phyloP scores from a whole-genome alignment of 2,888 invertebrate species.

The Protophormia terraenovae region DNA sequence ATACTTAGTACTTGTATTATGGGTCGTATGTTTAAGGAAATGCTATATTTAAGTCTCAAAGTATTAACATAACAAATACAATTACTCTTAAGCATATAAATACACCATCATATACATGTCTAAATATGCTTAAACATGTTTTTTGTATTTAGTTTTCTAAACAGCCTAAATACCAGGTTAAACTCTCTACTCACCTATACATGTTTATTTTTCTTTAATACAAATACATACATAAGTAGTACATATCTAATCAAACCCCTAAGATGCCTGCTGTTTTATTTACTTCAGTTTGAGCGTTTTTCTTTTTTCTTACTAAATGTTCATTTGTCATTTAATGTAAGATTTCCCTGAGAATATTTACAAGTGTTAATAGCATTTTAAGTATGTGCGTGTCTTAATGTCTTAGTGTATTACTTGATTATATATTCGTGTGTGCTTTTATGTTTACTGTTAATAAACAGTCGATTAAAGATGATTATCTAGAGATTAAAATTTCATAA shows the following conservation, averaged over 20 bases:
- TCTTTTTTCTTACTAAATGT: too few species aligned
- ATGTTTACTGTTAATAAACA: neutral
- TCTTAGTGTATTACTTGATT: neutral
- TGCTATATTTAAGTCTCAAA: neutral
- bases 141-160: neutral
- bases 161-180: neutral
- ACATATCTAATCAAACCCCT: neutral
- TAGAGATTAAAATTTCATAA: slow-evolving; percentile 20
- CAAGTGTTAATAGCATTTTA: slow-evolving; percentile 33
- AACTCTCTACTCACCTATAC: neutral
- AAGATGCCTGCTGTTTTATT: neutral
- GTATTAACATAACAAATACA: neutral
- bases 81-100: neutral
- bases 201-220: neutral
- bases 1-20: neutral
- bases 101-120: neutral
- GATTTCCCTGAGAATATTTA: slow-evolving; percentile 10
- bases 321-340: neutral
- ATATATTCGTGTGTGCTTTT: neutral
- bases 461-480: slow-evolving; percentile 24
- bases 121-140: neutral
- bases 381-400: neutral
- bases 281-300: neutral
- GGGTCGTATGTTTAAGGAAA: neutral
- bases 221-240: neutral